Evolutionary conservation across 1,140 invertebrate species (phyloP), one percentile per base, ranked within the genome.

Genomic region (Caenorhabditis elegans): DNA sequence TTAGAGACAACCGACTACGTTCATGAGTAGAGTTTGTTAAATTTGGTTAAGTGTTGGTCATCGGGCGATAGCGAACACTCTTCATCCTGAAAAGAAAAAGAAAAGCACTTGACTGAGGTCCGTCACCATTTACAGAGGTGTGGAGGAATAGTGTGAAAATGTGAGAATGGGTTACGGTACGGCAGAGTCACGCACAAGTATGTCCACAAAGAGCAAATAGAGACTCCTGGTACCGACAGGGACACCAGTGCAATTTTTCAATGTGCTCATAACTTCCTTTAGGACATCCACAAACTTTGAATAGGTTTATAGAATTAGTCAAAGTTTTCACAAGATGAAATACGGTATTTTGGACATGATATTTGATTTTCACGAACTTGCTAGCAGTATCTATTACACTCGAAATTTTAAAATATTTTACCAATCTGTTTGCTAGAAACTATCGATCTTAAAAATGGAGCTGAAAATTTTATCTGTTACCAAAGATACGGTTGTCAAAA

Each of bases 81-180:
- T 76, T 76, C 47, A 77, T 77, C 76, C 76, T 77, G 76, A 77
- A 77, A 77, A 77, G 76, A 76, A 39, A 39, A 76, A 47, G 36
- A 22, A 19, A 77, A 49, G 34, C 76, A 77, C 46, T 51, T 49
- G 46, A 49, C 13, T 22, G 48, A 26, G 76, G 28, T 87, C 86
- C 49, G 81, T 76, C 6, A 24, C 82, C n/a, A 51, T 79, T 77
- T 87, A 70, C 60, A 70, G 60, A 13, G 28, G 34, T 70, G 55
- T 34, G 22, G 6, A 43, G 39, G 39, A 43, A 43, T 5, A 43
- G 39, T 55, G 51, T 55, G 51, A 11, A 55, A 65, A n/a, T 34
- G 17, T 17, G 55, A 17, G 60, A 39, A 39, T n/a, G 60, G 60
- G 60, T 70, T 70, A 70, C 60, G 60, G 60, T 70, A 60, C 19